Evolutionary conservation across 2,888 invertebrate species (phyloP), one percentile per base, ranked within the genome.

Genomic region (Apodemia mormo): DNA sequence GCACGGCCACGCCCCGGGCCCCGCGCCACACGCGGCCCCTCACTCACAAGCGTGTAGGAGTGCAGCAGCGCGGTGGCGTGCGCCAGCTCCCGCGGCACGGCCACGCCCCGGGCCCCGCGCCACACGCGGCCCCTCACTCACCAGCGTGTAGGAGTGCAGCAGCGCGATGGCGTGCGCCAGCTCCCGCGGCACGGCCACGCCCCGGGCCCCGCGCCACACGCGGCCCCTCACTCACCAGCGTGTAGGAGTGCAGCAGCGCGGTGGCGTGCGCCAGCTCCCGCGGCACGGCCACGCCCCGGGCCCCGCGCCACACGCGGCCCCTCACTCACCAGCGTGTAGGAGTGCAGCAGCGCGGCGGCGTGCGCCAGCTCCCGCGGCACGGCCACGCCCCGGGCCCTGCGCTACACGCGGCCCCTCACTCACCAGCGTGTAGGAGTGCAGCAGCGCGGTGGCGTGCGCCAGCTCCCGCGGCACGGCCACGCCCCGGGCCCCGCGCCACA

Each of bases 221-320:
- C 97, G 98, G 98, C 68, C 96, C 2, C 12, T 6, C 58, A 37
- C 61, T 71, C 12, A 89, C 91, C 84, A 93, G 83, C 78, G 97
- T 96, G 84, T 99, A 99, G 54, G 98, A 98, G 93, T 99, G 99
- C 72, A 99, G 93, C 56, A 98, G 89, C 89, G 97, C 96, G 74
- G 98, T 94, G 84, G 97, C 97, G 74, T 95, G 95, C 52, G 96
- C 95, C 97, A 99, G 97, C 88, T 99, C 99, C 10, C 96, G 92
- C 2, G 99, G 98, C 74, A 98, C 96, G 73, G 96, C 95, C 77
- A 98, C 96, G 73, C 96, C 95, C 79, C 98, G 96, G 71, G 96
- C 95, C 71, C 79, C 99, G 88, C 81, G 98, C 96, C 78, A 96
- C 97, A 85, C 96, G 97, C 97, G 98, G 98, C 68, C 96, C 96